phyloP scores from a whole-genome alignment of 2,113 vertebrate species.

The Ochotona princeps region DNA sequence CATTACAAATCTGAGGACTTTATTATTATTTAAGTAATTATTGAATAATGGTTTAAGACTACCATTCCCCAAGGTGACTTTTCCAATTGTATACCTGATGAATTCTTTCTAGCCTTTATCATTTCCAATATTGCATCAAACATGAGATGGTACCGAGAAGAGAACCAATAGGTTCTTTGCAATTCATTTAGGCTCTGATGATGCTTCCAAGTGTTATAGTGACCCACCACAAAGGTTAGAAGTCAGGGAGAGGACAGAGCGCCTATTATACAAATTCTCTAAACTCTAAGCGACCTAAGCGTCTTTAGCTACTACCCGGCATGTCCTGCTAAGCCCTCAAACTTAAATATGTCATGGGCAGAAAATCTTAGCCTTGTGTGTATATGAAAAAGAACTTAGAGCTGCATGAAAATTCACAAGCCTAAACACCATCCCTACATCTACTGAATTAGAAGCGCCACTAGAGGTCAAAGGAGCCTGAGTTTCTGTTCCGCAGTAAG shows the following conservation, averaged over 20 bases:
- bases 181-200: slow-evolving; percentile 18
- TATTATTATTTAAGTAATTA: slow-evolving; percentile 47
- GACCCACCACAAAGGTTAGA: not conserved
- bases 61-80: slow-evolving; percentile 54
- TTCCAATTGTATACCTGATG: not conserved
- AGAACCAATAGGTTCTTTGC: slow-evolving; percentile 31
- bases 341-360: slow-evolving; percentile 43
- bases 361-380: slow-evolving; percentile 36
- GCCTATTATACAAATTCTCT: slow-evolving; percentile 28
- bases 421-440: slow-evolving; percentile 41
- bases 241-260: not conserved
- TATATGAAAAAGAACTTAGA: not conserved
- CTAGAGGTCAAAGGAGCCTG: not conserved
- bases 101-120: slow-evolving; percentile 33
- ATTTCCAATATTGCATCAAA: slow-evolving; percentile 55
- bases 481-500: slow-evolving; percentile 19
- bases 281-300: not conserved
- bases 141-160: not conserved
- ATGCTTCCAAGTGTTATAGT: slow-evolving; percentile 19
- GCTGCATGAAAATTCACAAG: slow-evolving; percentile 5
- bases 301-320: not conserved
- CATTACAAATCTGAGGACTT: slow-evolving; percentile 47
- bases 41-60: slow-evolving; percentile 51
- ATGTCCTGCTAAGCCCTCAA: slow-evolving; percentile 6
- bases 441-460: slow-evolving; percentile 11